Evolutionary conservation across 2,888 invertebrate species (phyloP).

Genomic region (Orthosia gothica): DNA sequence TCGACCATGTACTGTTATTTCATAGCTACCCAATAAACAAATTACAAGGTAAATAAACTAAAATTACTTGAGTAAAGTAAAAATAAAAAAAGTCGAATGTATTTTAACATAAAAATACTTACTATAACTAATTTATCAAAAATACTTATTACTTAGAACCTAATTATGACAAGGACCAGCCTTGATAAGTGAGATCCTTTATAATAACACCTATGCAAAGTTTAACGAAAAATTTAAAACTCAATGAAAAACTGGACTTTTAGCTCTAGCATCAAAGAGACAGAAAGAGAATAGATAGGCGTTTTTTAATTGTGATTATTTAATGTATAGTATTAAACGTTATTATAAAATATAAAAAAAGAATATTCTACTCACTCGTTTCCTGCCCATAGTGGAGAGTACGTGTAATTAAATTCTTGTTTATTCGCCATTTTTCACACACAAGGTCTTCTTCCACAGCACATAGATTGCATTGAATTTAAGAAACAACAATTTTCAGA

Average conservation of each 20-base stretch:
- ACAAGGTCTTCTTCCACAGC: neutral
- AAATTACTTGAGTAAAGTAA: neutral
- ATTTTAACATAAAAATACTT: neutral
- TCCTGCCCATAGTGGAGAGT: constrained; percentile 74
- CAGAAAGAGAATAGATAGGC: neutral
- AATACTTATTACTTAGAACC: neutral
- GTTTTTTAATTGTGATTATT: neutral
- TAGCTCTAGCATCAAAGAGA: neutral
- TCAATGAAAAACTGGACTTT: neutral
- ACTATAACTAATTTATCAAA: too few relatives aligned
- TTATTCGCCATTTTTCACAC: constrained; percentile 63
- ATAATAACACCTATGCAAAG: neutral
- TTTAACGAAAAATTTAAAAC: neutral
- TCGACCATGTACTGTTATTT: too few relatives aligned
- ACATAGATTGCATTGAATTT: neutral
- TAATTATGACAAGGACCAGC: neutral
- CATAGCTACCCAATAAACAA: neutral
- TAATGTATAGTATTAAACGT: neutral
- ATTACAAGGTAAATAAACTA: neutral
- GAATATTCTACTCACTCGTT: constrained; percentile 69
- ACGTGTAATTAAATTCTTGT: constrained; percentile 73
- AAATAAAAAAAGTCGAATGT: neutral
- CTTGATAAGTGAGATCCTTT: constrained; percentile 23
- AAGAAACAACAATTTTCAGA: neutral
- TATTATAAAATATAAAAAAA: neutral